Evolutionary conservation across 2,888 invertebrate species (phyloP).

Genomic region (Sminthurinus aureus): DNA sequence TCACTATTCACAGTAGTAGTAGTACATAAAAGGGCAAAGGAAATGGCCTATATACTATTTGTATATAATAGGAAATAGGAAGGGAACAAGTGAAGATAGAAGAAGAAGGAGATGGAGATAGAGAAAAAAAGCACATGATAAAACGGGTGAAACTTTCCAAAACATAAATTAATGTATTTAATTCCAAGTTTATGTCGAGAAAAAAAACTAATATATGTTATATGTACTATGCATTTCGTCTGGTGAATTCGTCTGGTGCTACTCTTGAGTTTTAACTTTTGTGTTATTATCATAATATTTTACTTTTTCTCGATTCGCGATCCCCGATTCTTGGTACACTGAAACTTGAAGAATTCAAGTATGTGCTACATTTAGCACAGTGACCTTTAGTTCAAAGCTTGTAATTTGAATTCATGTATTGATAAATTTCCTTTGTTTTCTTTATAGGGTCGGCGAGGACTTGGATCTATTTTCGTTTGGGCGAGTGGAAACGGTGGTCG

Average conservation of each 20-base stretch:
- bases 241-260: background rate
- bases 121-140: background rate
- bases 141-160: background rate
- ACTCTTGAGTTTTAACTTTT: too few relatives aligned
- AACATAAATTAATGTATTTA: background rate
- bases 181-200: background rate
- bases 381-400: too few relatives aligned
- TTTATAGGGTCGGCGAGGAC: conserved; percentile 83
- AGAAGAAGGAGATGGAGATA: background rate
- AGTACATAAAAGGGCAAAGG: too few relatives aligned
- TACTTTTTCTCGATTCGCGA: too few relatives aligned
- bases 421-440: conserved; percentile 32
- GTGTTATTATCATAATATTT: too few relatives aligned
- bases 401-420: too few relatives aligned
- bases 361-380: too few relatives aligned
- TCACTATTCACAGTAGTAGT: background rate
- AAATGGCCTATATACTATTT: too few relatives aligned
- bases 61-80: too few relatives aligned
- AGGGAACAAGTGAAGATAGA: too few relatives aligned
- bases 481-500: conserved; percentile 96
- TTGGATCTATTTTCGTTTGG: conserved; percentile 99
- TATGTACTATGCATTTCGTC: background rate
- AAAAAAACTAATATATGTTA: background rate
- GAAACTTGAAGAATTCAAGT: too few relatives aligned
- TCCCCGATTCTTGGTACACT: too few relatives aligned